These are phyloP conservation scores for Propithecus deckenii DNA, from an alignment of 2,797 vertebrate species.

Conservation along the genomic window DNA sequence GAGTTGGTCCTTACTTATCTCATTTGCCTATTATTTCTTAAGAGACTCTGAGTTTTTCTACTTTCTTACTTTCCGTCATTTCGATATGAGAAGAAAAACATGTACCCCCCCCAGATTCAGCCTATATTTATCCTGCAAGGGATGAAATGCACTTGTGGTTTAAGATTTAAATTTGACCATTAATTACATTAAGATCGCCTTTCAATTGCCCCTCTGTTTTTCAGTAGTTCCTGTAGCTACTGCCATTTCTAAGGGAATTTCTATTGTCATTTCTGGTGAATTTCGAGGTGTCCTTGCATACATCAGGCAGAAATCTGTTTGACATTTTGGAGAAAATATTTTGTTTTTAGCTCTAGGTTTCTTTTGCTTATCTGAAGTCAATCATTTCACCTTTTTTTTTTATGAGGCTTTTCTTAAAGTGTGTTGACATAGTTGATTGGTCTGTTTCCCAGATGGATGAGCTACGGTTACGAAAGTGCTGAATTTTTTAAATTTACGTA, in stretches of 20 bases:
- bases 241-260: neutral
- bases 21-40: neutral
- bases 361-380: neutral
- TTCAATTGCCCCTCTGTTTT: neutral
- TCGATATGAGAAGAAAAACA: neutral
- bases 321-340: neutral
- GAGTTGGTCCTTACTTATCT: neutral
- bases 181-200: neutral
- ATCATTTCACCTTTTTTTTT: neutral
- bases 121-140: neutral
- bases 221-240: neutral
- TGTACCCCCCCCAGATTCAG: neutral
- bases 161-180: neutral
- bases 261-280: neutral
- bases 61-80: neutral
- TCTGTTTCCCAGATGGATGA: neutral
- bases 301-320: neutral
- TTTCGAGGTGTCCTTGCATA: neutral
- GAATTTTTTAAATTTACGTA: constrained; percentile 45
- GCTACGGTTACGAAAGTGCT: neutral
- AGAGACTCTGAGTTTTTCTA: neutral
- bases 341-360: neutral
- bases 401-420: neutral
- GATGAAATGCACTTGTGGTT: neutral
- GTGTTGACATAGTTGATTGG: neutral